Evolutionary conservation across 2,888 invertebrate species (phyloP).

Genomic region (Meandrusa payeni): DNA sequence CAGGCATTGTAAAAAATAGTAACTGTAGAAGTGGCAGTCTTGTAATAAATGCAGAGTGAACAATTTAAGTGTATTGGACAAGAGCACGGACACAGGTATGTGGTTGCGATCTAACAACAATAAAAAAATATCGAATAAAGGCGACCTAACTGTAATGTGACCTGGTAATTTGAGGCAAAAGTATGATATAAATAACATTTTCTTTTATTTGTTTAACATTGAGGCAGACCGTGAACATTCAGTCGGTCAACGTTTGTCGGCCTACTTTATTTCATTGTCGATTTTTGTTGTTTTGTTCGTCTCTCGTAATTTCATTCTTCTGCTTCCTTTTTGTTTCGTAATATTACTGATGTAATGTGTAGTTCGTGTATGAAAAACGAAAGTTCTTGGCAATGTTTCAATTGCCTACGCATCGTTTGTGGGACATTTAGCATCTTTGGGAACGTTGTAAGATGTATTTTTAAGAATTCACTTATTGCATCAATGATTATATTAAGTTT

Average conservation of each 20-base stretch:
- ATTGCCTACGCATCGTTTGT: conserved; percentile 9
- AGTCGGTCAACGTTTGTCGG: conserved; percentile 28
- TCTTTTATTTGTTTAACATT: conserved; percentile 48
- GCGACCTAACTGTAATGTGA: neutral
- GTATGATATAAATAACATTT: conserved; percentile 26
- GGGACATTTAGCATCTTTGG: conserved; percentile 6
- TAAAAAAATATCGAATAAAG: neutral
- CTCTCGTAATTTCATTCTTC: conserved; percentile 22
- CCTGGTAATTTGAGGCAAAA: neutral
- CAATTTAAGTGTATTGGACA: no score
- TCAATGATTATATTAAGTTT: neutral
- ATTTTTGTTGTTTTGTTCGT: conserved; percentile 22
- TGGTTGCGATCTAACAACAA: no score
- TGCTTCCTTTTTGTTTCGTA: conserved; percentile 27
- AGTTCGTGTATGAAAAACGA: conserved; percentile 21
- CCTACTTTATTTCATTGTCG: conserved; percentile 24
- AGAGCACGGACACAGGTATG: no score
- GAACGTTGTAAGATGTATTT: neutral
- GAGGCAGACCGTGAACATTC: conserved; percentile 35
- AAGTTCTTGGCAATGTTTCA: conserved; percentile 25
- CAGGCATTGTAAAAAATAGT: no score
- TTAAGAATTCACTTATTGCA: no score
- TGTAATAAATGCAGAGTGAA: no score
- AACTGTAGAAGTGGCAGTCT: no score
- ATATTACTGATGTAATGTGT: conserved; percentile 20